Evolutionary conservation across 2,113 vertebrate species (phyloP).

Genomic region (Halichoerus grypus): DNA sequence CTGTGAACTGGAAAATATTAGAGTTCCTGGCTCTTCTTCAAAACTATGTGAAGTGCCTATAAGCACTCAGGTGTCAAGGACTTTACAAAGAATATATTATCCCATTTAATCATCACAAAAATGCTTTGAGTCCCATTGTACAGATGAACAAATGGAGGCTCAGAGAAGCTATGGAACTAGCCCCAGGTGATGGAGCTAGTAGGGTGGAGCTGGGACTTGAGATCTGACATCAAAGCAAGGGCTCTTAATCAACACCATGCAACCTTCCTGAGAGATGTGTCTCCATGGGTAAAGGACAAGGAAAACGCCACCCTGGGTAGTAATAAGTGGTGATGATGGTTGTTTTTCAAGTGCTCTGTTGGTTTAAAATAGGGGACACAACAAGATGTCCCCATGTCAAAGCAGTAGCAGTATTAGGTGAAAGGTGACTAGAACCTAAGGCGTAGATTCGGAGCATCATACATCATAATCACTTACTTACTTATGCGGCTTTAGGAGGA

Average conservation of each 20-base stretch:
- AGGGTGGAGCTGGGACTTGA: not conserved
- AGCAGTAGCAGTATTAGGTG: not conserved
- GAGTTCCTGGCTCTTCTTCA: not conserved
- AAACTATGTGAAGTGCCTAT: not conserved
- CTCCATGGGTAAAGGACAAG: not conserved
- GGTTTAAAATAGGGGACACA: not conserved
- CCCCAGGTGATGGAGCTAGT: not conserved
- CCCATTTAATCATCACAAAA: not conserved
- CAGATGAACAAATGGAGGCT: not conserved
- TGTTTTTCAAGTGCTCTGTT: not conserved
- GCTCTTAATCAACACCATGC: not conserved
- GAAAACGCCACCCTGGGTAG: not conserved
- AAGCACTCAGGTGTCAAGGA: not conserved
- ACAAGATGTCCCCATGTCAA: not conserved
- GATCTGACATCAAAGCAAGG: not conserved
- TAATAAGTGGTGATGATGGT: not conserved
- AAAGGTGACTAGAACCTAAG: not conserved
- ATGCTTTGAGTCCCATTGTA: not conserved
- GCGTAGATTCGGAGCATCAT: not conserved
- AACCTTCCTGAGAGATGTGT: not conserved
- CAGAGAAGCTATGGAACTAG: not conserved
- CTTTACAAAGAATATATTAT: not conserved
- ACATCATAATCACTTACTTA: not conserved
- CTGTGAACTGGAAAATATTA: not conserved
- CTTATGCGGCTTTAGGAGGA: not conserved